These are phyloP conservation scores for Slavum lentiscoides DNA, from an alignment of 2,888 invertebrate genomes.

Conservation along the genomic window DNA sequence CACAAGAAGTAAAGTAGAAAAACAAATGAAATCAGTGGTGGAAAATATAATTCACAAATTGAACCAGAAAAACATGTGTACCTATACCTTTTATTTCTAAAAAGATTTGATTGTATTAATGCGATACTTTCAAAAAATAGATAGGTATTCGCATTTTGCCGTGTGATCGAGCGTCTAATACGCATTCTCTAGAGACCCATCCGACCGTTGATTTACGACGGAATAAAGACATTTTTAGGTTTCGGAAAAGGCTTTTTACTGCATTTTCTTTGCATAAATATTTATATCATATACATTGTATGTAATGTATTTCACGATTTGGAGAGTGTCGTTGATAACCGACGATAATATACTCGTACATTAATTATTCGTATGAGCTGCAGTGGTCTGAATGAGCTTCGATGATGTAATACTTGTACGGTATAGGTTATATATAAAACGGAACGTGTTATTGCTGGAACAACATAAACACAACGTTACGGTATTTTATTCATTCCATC, in stretches of 20 bases:
- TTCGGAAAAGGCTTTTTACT: neutral
- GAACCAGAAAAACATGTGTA: neutral
- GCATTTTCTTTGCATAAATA: neutral
- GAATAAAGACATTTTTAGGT: neutral
- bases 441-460: too few relatives aligned
- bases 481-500: too few relatives aligned
- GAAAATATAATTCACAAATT: neutral
- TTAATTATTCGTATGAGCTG: too few relatives aligned
- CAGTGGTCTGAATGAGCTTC: too few relatives aligned
- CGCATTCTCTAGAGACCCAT: slow-evolving; percentile 3
- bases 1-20: neutral
- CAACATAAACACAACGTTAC: too few relatives aligned
- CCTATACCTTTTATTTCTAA: neutral
- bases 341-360: too few relatives aligned
- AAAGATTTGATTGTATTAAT: slow-evolving; percentile 3
- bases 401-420: too few relatives aligned
- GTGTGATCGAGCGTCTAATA: neutral
- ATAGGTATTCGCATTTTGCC: slow-evolving; percentile 1
- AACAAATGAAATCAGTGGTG: neutral
- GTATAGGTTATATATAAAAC: too few relatives aligned
- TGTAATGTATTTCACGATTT: too few relatives aligned
- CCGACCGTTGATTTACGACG: neutral
- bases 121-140: neutral
- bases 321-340: too few relatives aligned
- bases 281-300: neutral